Conservation (phyloP, 2,888 invertebrate genomes). For the Drosophila dives region DNA sequence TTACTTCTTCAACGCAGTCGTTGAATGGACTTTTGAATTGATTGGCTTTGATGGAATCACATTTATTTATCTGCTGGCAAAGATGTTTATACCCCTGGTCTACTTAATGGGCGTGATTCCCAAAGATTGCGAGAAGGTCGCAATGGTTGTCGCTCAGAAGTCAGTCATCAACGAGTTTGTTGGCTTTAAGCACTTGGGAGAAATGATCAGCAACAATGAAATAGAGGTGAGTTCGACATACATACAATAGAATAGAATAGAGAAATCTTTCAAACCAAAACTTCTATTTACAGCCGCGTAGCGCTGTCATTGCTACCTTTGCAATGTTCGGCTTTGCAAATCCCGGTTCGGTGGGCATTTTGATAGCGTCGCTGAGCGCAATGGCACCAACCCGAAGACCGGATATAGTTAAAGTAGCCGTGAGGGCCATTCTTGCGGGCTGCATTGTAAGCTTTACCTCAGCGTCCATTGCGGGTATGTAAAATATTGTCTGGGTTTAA, state of each 20-base stretch:
- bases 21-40: conserved; percentile 50
- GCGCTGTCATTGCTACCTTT: conserved; percentile 93
- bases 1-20: conserved; percentile 42
- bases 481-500: not conserved
- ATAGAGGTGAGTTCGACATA: conserved; percentile 30
- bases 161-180: conserved; percentile 96
- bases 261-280: no score
- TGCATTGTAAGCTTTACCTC: conserved; percentile 59
- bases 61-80: conserved; percentile 28
- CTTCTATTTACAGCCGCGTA: conserved; percentile 86
- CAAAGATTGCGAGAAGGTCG: conserved; percentile 89
- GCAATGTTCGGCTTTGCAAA: conserved; percentile 96
- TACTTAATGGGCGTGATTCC: conserved; percentile 76
- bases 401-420: conserved; percentile 25
- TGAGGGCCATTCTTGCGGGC: conserved; percentile 39
- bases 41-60: conserved; percentile 24
- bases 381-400: conserved; percentile 87
- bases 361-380: conserved; percentile 90
- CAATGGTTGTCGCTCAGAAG: conserved; percentile 93
- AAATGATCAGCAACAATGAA: conserved; percentile 85
- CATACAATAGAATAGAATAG: not conserved
- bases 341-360: conserved; percentile 92
- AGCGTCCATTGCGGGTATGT: conserved; percentile 53
- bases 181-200: conserved; percentile 91
- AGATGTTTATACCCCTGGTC: conserved; percentile 38